Base-by-base conservation (phyloP, 2,797 vertebrate genomes). In the Sylvilagus floridanus region DNA sequence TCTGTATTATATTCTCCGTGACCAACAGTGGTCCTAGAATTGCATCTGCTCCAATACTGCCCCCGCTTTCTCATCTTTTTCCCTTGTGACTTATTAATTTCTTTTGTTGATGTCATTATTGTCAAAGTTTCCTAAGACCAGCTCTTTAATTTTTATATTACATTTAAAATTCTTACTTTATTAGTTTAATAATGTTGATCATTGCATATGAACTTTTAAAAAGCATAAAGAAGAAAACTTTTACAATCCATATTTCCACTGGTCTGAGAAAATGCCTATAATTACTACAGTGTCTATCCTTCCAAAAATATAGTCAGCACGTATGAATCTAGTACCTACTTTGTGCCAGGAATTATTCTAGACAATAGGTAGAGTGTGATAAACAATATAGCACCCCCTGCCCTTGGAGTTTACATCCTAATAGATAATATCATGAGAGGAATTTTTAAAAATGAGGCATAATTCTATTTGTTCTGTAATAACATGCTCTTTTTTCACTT, bases 211-310 rank as follows among this genome's bases (percentile, higher is more conserved):
- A 72, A 54, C 52, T 87, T 91, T 78, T 73, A 37, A 83, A 78
- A 94, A 83, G 30, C 17, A 73, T 47, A 57, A 82, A 95, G 17
- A 62, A 62, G n/a, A 78, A 75, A 50, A 88, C 54, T 57, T 57
- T 19, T 63, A 57, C 94, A 90, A 71, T 77, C 32, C 30, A 63
- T 19, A 35, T 5, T 35, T 83, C 16, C 17, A 52, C 60, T 54
- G 13, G 52, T 82, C 37, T 60, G 63, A 42, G 71, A 82, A 86
- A 72, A 85, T 35, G 17, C 28, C 26, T 26, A 7, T 42, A 37
- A 13, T 26, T 37, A 66, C 66, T 78, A 71, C 28, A 79, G 35
- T 62, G 22, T 65, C 9, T 63, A 1, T 26, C 81, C 30, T 78
- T 83, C 63, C 62, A 68, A 52, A 47, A 47, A 35, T 8, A n/a